Base-by-base conservation (phyloP, 1,140 invertebrate species). In the Drosophila neocordata region DNA sequence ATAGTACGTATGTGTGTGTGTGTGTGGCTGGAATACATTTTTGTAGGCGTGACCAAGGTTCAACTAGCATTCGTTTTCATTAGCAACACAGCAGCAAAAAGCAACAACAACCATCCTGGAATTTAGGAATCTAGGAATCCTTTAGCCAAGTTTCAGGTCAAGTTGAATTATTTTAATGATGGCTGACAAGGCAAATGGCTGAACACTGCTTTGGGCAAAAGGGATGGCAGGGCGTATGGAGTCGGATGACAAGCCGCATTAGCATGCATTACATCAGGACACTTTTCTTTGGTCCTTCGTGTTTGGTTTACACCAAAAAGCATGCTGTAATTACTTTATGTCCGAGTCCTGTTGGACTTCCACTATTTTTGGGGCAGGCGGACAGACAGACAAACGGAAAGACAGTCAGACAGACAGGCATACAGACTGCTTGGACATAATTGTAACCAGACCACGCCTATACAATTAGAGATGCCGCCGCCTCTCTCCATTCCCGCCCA, bases 311-410 rank as follows among this genome's bases (percentile, higher is more conserved):
- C 52, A n/a, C 5, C 18, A 7, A 34, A 57, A 62, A 71, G 72
- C 77, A 76, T 63, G 65, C 69, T 78, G 79, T 83, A 83, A 82
- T 82, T 82, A 82, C 78, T 81, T 81, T 65, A 81, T 81, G 78
- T 71, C 51, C 64, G 48, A 63, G 61, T 77, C 79, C 63, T 82
- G 65, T 82, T 69, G 74, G 79, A 82, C 82, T 82, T 73, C 74
- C 73, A 81, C 73, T 73, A 82, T 82, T 82, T 82, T 78, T 69
- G 79, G 65, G 48, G 59, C 52, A 65, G 57, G 62, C 79, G 73
- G 65, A 52, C 72, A 69, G 62, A 56, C 35, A 35, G 53, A 8
- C 51, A 37, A 11, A 35, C 41, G 34, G 9, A 41, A 18, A 35
- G 7, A 27, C 27, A 24, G 27, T 20, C 34, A 60, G 22, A 4